Base-by-base conservation (phyloP, 2,797 vertebrate genomes). In the Eidolon dupreanum region DNA sequence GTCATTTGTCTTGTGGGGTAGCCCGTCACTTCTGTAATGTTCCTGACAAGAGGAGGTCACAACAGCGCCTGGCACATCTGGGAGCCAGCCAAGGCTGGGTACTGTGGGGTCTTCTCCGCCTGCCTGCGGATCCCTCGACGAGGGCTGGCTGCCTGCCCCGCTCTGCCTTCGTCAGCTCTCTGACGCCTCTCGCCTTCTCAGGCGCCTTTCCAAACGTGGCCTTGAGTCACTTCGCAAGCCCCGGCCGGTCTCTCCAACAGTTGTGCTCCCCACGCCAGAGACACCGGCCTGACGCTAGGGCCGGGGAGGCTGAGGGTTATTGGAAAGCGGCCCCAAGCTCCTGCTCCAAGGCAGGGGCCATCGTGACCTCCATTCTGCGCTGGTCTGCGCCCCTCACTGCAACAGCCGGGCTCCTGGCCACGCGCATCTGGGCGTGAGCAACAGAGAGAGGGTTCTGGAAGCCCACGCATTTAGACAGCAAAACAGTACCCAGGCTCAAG, bases 101-200 rank as follows among this genome's bases (percentile, higher is more conserved):
- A 4, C 73, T 20, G 1, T 0, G 2, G n/a, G 22, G 0, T n/a
- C 51, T 8, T 73, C 78, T 11, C 36, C 1, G 61, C 51, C 63
- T 17, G 66, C 78, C 71, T 20, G 9, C 26, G 63, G 33, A 15
- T 20, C 26, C 36, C 66, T 82, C 84, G 89, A 31, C 73, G 88
- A 20, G 16, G 38, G 19, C 63, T 28, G 43, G 61, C 74, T 4
- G 8, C 28, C 0, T 7, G 13, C n/a, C 28, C 16, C 0, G 0
- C 12, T 51, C 43, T 46, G n/a, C 1, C 38, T 33, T 19, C 3
- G 0, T 71, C 49, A 24, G 46, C 4, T 46, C 70, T 46, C 41
- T 0, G 0, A 0, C 0, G 41, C 43, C 43, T 63, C 70, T 88
- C 19, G 3, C 0, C 0, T 20, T 53, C 49, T 51, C 22, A 77